Percentiles rank a stretch among this genome's conserved stretches.
Conservation (phyloP, 2,888 invertebrate genomes). For the Cheilosia grossa region DNA sequence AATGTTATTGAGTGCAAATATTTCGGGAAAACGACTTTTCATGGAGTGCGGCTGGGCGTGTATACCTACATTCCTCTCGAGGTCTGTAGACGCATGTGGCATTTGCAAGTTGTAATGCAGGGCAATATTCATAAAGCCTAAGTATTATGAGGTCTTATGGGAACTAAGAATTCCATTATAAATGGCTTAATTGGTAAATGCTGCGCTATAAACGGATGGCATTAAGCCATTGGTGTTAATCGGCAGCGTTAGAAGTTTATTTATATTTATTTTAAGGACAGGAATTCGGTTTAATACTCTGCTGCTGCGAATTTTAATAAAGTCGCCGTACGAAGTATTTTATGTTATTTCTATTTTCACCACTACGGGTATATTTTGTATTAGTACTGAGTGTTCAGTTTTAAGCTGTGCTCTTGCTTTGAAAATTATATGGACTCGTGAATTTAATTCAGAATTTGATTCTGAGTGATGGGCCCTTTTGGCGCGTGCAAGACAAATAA, state of each 20-base stretch:
- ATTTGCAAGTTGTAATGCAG: slow-evolving; percentile 44
- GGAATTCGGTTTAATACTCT: background rate
- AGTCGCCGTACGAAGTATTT: no score
- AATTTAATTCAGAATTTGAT: no score
- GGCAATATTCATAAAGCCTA: slow-evolving; percentile 41
- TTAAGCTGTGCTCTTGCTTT: no score
- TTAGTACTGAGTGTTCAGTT: no score
- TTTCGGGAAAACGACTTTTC: slow-evolving; percentile 16
- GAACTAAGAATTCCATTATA: slow-evolving; percentile 7
- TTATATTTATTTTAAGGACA: background rate
- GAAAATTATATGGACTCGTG: no score
- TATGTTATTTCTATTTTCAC: no score
- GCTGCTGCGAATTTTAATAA: no score
- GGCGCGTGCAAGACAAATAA: no score
- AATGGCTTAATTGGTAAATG: background rate
- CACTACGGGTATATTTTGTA: no score
- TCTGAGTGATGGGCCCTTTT: no score
- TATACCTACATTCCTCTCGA: background rate
- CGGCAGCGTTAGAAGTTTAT: background rate
- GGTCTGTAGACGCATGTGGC: slow-evolving; percentile 2
- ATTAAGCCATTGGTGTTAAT: background rate
- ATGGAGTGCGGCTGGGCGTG: slow-evolving; percentile 10
- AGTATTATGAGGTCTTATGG: background rate
- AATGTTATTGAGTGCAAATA: slow-evolving; percentile 7
- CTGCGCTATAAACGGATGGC: background rate